phyloP scores from a whole-genome alignment of 2,888 invertebrate species.

The Drosophila anceps region DNA sequence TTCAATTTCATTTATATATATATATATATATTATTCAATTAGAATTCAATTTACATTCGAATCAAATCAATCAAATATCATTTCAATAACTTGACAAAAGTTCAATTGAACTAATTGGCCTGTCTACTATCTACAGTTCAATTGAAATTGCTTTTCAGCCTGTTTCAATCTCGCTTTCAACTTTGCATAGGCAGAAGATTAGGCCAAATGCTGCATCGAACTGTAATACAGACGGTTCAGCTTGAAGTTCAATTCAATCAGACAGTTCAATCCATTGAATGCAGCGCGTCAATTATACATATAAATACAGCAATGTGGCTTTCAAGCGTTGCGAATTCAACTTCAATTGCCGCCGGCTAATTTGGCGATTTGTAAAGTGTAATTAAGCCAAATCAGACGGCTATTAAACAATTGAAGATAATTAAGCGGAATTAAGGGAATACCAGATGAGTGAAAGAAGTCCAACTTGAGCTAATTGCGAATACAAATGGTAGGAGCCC shows the following conservation, averaged over 20 bases:
- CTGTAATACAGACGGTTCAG: slow-evolving; percentile 6
- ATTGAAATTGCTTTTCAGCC: background rate
- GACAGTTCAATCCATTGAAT: slow-evolving; percentile 12
- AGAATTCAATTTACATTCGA: background rate
- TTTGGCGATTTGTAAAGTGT: slow-evolving; percentile 31
- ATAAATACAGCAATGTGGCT: background rate
- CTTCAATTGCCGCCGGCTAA: slow-evolving; percentile 38
- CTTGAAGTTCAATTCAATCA: slow-evolving; percentile 28
- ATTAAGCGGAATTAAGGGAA: slow-evolving; percentile 61
- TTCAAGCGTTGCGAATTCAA: slow-evolving; percentile 41
- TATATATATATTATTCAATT: background rate
- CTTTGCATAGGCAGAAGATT: slow-evolving; percentile 8
- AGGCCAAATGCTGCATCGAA: slow-evolving; percentile 4
- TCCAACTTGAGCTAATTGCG: slow-evolving; percentile 20
- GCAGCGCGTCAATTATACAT: slow-evolving; percentile 10
- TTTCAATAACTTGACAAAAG: background rate
- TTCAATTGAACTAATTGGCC: background rate
- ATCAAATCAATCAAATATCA: background rate
- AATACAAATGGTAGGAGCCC: slow-evolving; percentile 14
- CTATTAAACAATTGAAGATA: slow-evolving; percentile 75
- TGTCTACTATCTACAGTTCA: background rate
- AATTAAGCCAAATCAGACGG: slow-evolving; percentile 69
- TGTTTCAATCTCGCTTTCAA: background rate
- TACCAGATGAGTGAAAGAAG: slow-evolving; percentile 9
- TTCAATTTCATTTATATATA: background rate